Percentiles rank a stretch among this genome's conserved stretches.
Evolutionary conservation across 2,888 invertebrate species (phyloP).

Genomic region (Sphaeridia pumilis): DNA sequence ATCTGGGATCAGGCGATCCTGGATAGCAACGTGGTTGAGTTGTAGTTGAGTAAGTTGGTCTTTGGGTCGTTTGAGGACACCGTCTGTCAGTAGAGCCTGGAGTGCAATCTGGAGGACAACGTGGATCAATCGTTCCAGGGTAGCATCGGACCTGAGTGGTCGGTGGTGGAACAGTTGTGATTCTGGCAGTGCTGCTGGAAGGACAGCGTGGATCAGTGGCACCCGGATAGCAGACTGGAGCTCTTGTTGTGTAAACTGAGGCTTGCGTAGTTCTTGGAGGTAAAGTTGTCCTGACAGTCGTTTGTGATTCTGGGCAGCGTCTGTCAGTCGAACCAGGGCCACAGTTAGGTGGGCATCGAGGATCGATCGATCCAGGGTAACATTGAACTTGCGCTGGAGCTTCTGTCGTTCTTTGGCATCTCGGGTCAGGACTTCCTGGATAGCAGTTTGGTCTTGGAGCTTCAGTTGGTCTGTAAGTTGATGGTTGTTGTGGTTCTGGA

Average conservation of each 20-base stretch:
- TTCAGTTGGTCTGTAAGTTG: background rate
- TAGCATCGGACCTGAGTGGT: conserved; percentile 40
- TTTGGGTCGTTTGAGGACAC: conserved; percentile 10
- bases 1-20: conserved; percentile 38
- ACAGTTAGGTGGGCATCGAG: conserved; percentile 34
- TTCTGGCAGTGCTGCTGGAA: conserved; percentile 37
- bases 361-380: conserved; percentile 39
- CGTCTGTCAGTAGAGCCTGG: conserved; percentile 17
- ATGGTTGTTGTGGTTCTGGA: background rate
- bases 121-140: conserved; percentile 37
- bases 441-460: conserved; percentile 7
- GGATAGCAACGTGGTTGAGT: conserved; percentile 31
- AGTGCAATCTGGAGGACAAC: conserved; percentile 36
- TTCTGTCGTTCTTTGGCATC: conserved; percentile 37
- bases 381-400: conserved; percentile 39
- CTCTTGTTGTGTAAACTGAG: conserved; percentile 1
- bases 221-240: background rate
- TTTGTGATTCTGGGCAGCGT: conserved; percentile 9
- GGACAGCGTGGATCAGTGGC: conserved; percentile 2
- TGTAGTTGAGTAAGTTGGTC: conserved; percentile 26
- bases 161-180: conserved; percentile 8
- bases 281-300: conserved; percentile 22
- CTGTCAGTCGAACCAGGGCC: conserved; percentile 27
- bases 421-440: background rate
- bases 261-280: conserved; percentile 16